These are phyloP conservation scores for Balaenoptera acutorostrata DNA, from an alignment of 2,113 vertebrate genomes.

Conservation along the genomic window DNA sequence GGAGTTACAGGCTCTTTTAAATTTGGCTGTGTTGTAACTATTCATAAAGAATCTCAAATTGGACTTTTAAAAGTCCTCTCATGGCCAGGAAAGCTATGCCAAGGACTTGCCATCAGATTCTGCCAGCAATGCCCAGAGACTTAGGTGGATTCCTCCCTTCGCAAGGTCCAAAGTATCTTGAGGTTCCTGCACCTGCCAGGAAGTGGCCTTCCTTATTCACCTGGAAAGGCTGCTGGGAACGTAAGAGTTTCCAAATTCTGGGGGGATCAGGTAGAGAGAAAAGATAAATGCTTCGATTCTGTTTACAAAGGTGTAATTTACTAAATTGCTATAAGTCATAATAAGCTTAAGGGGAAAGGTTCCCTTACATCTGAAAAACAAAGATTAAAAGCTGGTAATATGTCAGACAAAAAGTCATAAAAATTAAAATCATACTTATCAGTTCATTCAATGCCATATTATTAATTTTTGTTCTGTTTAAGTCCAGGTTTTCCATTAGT, in stretches of 20 bases:
- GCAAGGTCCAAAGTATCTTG: neutral
- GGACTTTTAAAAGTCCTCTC: neutral
- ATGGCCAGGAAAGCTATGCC: neutral
- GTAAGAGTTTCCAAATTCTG: neutral
- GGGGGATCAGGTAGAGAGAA: neutral
- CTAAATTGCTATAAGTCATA: neutral
- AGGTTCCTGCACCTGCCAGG: neutral
- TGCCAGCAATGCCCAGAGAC: accelerated
- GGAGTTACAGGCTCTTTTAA: neutral
- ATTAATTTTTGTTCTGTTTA: neutral
- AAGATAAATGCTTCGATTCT: neutral
- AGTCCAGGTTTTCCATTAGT: neutral
- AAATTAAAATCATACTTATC: neutral
- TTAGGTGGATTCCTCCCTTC: neutral
- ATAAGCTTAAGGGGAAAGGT: neutral
- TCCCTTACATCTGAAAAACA: neutral
- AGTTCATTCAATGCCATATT: neutral
- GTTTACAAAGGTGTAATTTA: neutral
- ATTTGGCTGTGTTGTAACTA: neutral
- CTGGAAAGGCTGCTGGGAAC: neutral
- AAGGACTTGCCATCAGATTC: too few species aligned
- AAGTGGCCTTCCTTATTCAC: neutral
- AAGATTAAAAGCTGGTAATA: neutral
- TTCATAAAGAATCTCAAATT: neutral
- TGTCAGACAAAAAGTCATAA: neutral